Percentiles rank a stretch among this genome's conserved stretches.
phyloP scores from a whole-genome alignment of 2,888 invertebrate genomes.

The Plebejus anna region DNA sequence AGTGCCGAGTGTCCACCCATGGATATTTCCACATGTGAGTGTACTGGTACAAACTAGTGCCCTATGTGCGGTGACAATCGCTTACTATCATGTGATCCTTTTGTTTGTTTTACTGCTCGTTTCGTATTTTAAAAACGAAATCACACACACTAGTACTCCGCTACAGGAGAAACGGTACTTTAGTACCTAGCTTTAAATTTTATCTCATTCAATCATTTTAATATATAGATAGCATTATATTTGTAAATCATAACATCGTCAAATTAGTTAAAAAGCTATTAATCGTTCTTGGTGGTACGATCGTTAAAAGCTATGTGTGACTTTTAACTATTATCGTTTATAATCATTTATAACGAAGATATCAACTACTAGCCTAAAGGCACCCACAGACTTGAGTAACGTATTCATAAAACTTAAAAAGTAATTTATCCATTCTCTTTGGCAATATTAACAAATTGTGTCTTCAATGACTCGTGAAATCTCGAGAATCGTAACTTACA shows the following conservation, averaged over 20 bases:
- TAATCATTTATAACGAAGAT: conserved; percentile 58
- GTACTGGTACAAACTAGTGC: too few species aligned
- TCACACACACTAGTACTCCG: too few species aligned
- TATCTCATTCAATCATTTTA: conserved; percentile 13
- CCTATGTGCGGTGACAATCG: too few species aligned
- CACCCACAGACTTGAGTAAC: conserved; percentile 54
- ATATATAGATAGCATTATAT: neutral
- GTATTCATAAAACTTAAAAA: conserved; percentile 76
- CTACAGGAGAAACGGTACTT: neutral
- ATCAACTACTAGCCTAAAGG: conserved; percentile 58
- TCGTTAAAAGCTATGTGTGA: conserved; percentile 48
- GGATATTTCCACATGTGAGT: too few species aligned
- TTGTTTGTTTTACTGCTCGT: neutral
- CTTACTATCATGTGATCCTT: neutral
- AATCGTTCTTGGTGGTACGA: conserved; percentile 31
- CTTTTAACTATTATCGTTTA: conserved; percentile 54
- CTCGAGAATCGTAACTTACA: conserved; percentile 59
- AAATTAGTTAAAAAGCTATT: conserved; percentile 28
- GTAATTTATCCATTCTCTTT: conserved; percentile 77
- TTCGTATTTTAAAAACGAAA: neutral
- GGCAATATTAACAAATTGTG: conserved; percentile 69
- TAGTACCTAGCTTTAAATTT: neutral
- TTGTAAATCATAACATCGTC: conserved; percentile 10
- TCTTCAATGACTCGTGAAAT: conserved; percentile 74
- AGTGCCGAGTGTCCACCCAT: too few species aligned